phyloP scores from a whole-genome alignment of 2,888 invertebrate species.

The Heteromurus nitidus region DNA sequence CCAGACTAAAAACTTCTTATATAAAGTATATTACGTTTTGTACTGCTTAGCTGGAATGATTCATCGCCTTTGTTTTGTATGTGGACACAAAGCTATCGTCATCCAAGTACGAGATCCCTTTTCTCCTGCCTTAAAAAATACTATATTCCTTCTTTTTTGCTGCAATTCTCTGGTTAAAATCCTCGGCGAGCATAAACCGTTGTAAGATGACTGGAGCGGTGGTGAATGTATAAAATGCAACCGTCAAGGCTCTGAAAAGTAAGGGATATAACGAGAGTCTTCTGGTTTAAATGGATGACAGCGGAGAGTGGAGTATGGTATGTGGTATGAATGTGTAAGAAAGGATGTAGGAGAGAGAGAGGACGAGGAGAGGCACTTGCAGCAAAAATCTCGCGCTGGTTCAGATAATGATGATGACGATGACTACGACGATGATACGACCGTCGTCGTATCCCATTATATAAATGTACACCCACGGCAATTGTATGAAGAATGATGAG shows the following conservation, averaged over 20 bases:
- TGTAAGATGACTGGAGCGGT: no score
- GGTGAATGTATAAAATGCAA: no score
- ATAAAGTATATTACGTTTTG: no score
- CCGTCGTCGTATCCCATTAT: slow-evolving; percentile 53
- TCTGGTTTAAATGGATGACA: no score
- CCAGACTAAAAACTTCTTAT: no score
- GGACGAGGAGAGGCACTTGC: no score
- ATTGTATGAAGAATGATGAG: slow-evolving; percentile 73
- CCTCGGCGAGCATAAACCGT: no score
- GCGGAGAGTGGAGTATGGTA: no score
- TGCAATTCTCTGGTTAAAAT: background rate
- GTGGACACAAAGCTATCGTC: slow-evolving; percentile 14
- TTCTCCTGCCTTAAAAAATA: slow-evolving; percentile 3
- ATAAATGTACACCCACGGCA: slow-evolving; percentile 59
- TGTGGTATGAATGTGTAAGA: no score
- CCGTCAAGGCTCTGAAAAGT: slow-evolving; percentile 9
- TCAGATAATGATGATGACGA: slow-evolving; percentile 62
- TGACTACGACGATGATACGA: slow-evolving; percentile 58
- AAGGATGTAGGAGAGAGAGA: background rate
- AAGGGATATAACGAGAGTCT: no score
- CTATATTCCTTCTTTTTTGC: slow-evolving; percentile 13
- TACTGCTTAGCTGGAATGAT: slow-evolving; percentile 11
- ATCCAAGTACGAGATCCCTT: slow-evolving; percentile 2
- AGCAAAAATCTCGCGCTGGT: slow-evolving; percentile 43
- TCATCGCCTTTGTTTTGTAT: background rate